Base-by-base conservation (phyloP, 2,113 vertebrate species). In the Chloebia gouldiae region DNA sequence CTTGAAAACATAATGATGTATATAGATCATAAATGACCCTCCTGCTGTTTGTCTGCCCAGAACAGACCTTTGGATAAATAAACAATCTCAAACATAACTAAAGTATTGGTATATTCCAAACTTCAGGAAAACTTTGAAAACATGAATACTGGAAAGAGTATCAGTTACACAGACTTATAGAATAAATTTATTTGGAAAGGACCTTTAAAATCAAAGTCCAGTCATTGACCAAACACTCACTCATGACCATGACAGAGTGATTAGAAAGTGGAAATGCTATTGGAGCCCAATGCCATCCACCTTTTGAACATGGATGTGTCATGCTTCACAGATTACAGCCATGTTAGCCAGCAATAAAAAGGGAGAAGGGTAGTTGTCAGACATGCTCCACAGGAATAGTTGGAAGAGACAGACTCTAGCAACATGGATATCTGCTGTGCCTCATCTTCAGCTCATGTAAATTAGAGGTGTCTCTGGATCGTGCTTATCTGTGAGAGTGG, bases 21-120 rank as follows among this genome's bases (percentile, higher is more conserved):
- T 61, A 72, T 54, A 30, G 79, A 57, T 86, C 79, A 77, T 86
- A 90, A 91, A 94, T 40, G 44, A 81, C 24, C 50, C 78, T 91
- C 84, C 75, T 89, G 81, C 66, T 84, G 57, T 80, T 97, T 65
- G 21, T 31, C 78, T 72, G 35, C 75, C 66, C 37, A 73, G 84
- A 91, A 68, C 10, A 91, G 68, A 63, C 25, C 31, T 92, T 71
- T 84, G 40, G 50, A n/a, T 83, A 91, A 91, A 95, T 85, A 92
- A 86, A 64, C 57, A 84, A 71, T 40, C 57, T 95, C 40, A 59
- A 87, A 87, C 17, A 72, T 20, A 82, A 40, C 49, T 39, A 2
- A 87, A 69, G 27, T 63, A 83, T 33, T 47, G 11, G 13, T 53
- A 49, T 59, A 70, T 57, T 78, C 54, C 59, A 86, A 88, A 88